Evolutionary conservation across 2,113 vertebrate species (phyloP).

Genomic region (Gambusia affinis): DNA sequence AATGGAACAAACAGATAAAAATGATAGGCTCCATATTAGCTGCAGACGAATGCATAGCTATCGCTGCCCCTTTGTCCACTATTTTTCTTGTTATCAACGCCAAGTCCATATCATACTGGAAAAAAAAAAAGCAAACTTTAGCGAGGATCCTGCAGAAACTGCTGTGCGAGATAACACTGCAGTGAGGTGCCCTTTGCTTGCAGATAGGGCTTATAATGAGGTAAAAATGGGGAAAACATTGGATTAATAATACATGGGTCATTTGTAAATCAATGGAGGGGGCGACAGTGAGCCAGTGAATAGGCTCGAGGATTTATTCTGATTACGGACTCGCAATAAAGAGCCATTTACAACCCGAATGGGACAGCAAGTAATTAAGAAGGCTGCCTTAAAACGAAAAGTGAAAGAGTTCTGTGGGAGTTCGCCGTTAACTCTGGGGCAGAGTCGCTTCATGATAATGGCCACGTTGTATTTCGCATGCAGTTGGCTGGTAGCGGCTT

Average conservation of each 20-base stretch:
- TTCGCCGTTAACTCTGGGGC: conserved; percentile 44
- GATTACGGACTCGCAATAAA: conserved; percentile 80
- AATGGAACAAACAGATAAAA: conserved; percentile 52
- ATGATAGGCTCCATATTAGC: conserved; percentile 47
- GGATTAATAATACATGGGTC: conserved; percentile 79
- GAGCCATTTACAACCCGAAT: conserved; percentile 79
- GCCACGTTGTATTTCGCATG: conserved; percentile 59
- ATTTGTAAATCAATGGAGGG: conserved; percentile 79
- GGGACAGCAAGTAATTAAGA: conserved; percentile 79
- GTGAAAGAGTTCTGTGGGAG: conserved; percentile 68
- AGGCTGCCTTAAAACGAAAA: conserved; percentile 76
- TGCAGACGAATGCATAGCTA: conserved; percentile 23
- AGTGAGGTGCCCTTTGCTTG: conserved; percentile 60
- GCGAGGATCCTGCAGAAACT: conserved; percentile 33
- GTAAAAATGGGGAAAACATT: conserved; percentile 56
- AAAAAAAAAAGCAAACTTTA: conserved; percentile 31
- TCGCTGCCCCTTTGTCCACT: conserved; percentile 16
- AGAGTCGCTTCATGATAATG: conserved; percentile 58
- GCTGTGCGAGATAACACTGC: conserved; percentile 33
- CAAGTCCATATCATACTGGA: conserved; percentile 39
- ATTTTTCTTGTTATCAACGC: conserved; percentile 48
- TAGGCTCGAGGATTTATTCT: conserved; percentile 78
- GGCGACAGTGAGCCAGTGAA: conserved; percentile 70
- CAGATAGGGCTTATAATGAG: conserved; percentile 63
- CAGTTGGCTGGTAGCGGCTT: conserved; percentile 45